Evolutionary conservation across 2,797 vertebrate species (phyloP).

Genomic region (Tarsius wallacei): DNA sequence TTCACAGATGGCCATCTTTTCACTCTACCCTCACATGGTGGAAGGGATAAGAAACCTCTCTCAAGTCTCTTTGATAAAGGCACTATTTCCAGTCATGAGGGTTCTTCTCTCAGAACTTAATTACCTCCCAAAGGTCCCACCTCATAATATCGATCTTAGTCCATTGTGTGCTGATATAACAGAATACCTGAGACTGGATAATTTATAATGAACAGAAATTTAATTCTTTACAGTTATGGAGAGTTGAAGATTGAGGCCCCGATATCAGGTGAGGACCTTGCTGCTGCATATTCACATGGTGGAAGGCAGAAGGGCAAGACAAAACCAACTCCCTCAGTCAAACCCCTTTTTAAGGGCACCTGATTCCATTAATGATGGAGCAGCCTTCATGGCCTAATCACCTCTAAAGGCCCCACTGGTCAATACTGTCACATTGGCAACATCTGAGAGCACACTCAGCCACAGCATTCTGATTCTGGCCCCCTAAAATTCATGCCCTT

Average conservation of each 20-base stretch:
- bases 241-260: not conserved
- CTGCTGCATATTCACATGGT: not conserved
- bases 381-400: not conserved
- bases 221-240: not conserved
- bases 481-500: not conserved
- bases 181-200: not conserved
- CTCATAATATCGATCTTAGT: not conserved
- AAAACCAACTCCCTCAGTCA: not conserved
- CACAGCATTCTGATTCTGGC: not conserved
- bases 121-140: not conserved
- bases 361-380: not conserved
- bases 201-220: not conserved
- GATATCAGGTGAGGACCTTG: not conserved
- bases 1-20: not conserved
- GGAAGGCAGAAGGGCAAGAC: not conserved
- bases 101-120: too few species aligned
- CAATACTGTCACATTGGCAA: not conserved
- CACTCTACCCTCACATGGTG: too few species aligned
- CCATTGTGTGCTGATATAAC: not conserved
- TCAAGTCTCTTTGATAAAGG: not conserved
- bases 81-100: not conserved
- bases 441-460: not conserved
- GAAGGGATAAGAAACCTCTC: not conserved
- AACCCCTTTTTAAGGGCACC: not conserved
- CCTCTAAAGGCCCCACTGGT: not conserved